These are phyloP conservation scores for Dromius quadrimaculatus DNA, from an alignment of 2,888 invertebrate genomes.

Conservation along the genomic window DNA sequence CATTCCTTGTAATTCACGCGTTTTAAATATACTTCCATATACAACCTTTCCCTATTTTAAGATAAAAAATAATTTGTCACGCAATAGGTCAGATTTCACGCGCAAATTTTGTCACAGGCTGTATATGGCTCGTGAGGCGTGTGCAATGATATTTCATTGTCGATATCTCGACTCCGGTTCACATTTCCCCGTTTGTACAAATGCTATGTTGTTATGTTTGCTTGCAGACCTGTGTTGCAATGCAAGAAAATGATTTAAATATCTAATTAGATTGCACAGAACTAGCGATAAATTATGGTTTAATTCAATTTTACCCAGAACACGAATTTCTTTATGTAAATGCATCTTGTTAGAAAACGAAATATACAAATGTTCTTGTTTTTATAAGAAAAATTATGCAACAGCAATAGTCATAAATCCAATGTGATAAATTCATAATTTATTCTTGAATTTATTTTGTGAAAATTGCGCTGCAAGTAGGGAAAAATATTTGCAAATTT, in stretches of 20 bases:
- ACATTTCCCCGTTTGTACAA: constrained; percentile 17
- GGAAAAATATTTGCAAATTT: neutral
- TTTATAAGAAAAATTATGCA: neutral
- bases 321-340: constrained; percentile 50
- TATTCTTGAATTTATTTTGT: neutral
- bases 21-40: neutral
- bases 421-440: neutral
- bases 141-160: constrained; percentile 21
- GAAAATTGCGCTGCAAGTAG: neutral
- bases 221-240: constrained; percentile 35
- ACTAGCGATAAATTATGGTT: constrained; percentile 48
- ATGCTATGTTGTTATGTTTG: constrained; percentile 20
- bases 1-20: constrained; percentile 3
- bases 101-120: constrained; percentile 21
- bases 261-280: constrained; percentile 47
- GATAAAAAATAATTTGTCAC: neutral
- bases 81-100: constrained; percentile 1
- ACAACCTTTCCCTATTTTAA: neutral
- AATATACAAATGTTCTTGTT: neutral
- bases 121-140: constrained; percentile 10
- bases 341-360: constrained; percentile 1
- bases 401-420: neutral
- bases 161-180: constrained; percentile 13
- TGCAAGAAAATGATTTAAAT: constrained; percentile 52
- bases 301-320: constrained; percentile 48